These are phyloP conservation scores for Nansenia antarctica DNA, from an alignment of 2,113 vertebrate species.

Conservation along the genomic window DNA sequence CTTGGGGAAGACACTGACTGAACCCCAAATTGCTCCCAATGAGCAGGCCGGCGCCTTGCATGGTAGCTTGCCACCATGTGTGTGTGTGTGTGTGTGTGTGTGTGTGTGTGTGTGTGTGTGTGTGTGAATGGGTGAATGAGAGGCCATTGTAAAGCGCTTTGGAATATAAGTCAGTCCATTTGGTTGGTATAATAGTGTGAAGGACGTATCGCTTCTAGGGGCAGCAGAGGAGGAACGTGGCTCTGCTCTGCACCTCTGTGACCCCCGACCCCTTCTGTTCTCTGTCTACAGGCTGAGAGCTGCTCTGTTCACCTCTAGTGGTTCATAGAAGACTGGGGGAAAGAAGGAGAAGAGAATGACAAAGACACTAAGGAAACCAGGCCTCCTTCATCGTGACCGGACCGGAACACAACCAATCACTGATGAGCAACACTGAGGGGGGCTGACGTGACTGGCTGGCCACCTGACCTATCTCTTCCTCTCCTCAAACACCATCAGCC, in stretches of 20 bases:
- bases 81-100: too few species aligned
- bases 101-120: too few species aligned
- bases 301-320: conserved; percentile 24
- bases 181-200: too few species aligned
- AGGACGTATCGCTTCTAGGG: too few species aligned
- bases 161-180: too few species aligned
- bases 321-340: conserved; percentile 16
- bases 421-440: background rate
- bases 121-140: too few species aligned
- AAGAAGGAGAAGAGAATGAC: conserved; percentile 2
- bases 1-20: too few species aligned
- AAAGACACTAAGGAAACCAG: conserved; percentile 7
- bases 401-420: conserved; percentile 25
- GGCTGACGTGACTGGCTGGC: background rate
- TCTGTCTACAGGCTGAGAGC: conserved; percentile 62
- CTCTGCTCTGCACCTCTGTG: background rate
- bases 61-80: too few species aligned
- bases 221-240: too few species aligned
- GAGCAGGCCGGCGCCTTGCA: too few species aligned
- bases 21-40: too few species aligned
- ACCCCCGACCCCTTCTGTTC: conserved; percentile 42
- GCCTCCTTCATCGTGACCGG: conserved; percentile 5
- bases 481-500: background rate
- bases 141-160: too few species aligned
- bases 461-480: background rate